These are phyloP conservation scores for Cynocephalus volans DNA, from an alignment of 2,113 vertebrate genomes.

Conservation along the genomic window DNA sequence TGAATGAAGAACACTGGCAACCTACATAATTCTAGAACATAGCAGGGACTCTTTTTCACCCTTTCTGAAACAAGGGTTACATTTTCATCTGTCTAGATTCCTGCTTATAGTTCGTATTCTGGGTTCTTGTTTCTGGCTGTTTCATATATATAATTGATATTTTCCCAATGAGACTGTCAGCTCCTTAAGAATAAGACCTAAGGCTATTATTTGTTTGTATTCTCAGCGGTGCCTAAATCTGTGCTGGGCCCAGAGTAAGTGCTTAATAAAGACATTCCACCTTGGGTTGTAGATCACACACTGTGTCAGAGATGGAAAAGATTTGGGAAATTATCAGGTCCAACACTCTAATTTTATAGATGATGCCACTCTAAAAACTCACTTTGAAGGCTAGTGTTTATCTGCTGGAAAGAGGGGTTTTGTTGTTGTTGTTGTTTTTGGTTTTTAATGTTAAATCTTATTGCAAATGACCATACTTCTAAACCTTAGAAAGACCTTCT, in stretches of 20 bases:
- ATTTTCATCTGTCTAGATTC: not conserved
- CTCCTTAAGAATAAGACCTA: not conserved
- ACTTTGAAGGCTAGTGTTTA: constrained; percentile 5
- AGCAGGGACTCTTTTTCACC: not conserved
- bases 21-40: not conserved
- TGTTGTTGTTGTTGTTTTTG: not conserved
- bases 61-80: not conserved
- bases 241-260: not conserved
- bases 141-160: not conserved
- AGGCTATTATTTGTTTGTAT: not conserved
- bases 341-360: constrained; percentile 31
- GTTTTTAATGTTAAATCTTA: not conserved
- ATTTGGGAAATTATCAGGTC: constrained; percentile 13
- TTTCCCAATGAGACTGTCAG: not conserved
- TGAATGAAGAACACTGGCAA: not conserved
- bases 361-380: constrained; percentile 21
- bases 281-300: not conserved
- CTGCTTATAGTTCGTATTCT: not conserved
- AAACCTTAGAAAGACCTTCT: not conserved
- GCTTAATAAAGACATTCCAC: not conserved
- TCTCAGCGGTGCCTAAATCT: not conserved
- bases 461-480: not conserved
- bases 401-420: not conserved
- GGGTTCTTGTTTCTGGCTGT: not conserved
- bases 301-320: constrained; percentile 3